Conservation (phyloP, 2,113 vertebrate genomes). For the Pteruthius melanotis region DNA sequence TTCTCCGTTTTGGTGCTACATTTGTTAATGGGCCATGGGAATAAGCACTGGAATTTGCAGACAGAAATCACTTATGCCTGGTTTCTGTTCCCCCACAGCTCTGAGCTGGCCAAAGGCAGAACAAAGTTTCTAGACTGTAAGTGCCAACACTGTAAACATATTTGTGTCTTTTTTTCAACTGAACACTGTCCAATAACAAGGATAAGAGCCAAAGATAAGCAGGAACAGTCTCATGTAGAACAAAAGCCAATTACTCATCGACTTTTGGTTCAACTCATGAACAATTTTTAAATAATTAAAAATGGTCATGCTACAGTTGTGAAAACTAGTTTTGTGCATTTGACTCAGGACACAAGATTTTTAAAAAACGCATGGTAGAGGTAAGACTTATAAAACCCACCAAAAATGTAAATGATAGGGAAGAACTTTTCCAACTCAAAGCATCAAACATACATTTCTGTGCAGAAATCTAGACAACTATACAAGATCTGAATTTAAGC, state of each 20-base stretch:
- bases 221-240: slow-evolving; percentile 53
- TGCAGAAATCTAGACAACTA: slow-evolving; percentile 92
- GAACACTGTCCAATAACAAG: slow-evolving; percentile 57
- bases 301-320: slow-evolving; percentile 70
- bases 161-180: slow-evolving; percentile 21
- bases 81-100: slow-evolving; percentile 30
- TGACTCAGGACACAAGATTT: slow-evolving; percentile 63
- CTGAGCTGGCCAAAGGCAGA: slow-evolving; percentile 58
- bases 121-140: slow-evolving; percentile 48
- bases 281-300: slow-evolving; percentile 63
- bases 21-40: slow-evolving; percentile 41
- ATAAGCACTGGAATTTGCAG: slow-evolving; percentile 21
- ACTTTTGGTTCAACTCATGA: slow-evolving; percentile 55
- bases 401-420: slow-evolving; percentile 68
- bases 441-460: slow-evolving; percentile 76
- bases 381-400: slow-evolving; percentile 75
- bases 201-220: slow-evolving; percentile 58
- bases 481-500: slow-evolving; percentile 94
- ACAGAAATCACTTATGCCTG: slow-evolving; percentile 6
- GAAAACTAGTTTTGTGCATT: slow-evolving; percentile 72
- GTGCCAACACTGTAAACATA: slow-evolving; percentile 73
- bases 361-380: slow-evolving; percentile 68
- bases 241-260: neutral
- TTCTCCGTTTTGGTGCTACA: slow-evolving; percentile 51
- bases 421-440: slow-evolving; percentile 79